Percentiles rank a stretch among this genome's conserved stretches.
These are phyloP conservation scores for Amblyornis subalaris DNA, from an alignment of 2,113 vertebrate species.

Conservation along the genomic window DNA sequence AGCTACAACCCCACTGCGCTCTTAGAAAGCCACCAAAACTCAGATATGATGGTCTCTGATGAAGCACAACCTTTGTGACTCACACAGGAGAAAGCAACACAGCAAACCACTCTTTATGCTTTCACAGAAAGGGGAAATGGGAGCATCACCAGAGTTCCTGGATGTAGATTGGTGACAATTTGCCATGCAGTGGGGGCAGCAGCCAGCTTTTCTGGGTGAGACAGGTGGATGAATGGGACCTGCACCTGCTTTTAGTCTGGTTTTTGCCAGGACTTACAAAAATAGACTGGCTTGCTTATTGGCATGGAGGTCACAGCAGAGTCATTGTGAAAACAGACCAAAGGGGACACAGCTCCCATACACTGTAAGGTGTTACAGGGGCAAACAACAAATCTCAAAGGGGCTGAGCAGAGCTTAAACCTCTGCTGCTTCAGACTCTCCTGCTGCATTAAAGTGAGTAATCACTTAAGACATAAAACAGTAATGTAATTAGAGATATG, in stretches of 20 bases:
- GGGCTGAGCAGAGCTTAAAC: neutral
- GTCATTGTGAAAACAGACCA: neutral
- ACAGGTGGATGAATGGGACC: neutral
- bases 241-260: neutral
- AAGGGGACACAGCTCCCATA: neutral
- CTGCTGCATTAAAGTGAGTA: neutral
- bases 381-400: neutral
- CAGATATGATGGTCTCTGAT: neutral
- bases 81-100: neutral
- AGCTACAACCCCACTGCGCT: neutral
- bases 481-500: slow-evolving; percentile 3
- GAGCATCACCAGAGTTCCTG: rapidly evolving
- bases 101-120: neutral
- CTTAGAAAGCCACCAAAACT: neutral
- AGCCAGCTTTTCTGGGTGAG: neutral
- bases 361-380: neutral
- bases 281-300: neutral
- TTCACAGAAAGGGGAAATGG: neutral
- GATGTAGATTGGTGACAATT: neutral
- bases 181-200: neutral
- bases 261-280: neutral
- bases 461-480: slow-evolving; percentile 29
- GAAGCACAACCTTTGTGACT: neutral
- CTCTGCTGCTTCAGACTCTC: neutral
- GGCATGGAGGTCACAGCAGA: neutral